phyloP scores from a whole-genome alignment of 2,113 vertebrate species.

The Gorsachius goisagi region DNA sequence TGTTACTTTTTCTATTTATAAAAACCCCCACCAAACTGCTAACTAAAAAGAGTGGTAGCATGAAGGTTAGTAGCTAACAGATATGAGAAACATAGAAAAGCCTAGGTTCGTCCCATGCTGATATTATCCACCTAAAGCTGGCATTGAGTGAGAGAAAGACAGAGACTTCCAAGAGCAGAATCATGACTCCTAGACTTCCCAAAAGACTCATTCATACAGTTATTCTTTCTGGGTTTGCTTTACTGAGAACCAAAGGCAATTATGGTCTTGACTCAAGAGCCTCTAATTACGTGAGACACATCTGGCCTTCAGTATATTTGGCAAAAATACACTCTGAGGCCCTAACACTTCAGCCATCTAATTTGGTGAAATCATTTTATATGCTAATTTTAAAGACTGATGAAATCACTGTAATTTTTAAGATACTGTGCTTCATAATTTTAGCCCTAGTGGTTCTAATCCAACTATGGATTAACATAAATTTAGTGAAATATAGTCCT shows the following conservation, averaged over 20 bases:
- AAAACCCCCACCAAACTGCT: rapidly evolving
- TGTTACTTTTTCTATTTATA: neutral
- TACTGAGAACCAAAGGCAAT: neutral
- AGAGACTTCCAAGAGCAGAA: neutral
- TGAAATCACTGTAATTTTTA: neutral
- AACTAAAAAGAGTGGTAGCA: neutral
- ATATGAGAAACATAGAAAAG: neutral
- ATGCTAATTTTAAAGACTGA: neutral
- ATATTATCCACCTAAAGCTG: neutral
- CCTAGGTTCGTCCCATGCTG: neutral
- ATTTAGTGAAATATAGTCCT: neutral
- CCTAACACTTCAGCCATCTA: neutral
- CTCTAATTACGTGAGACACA: neutral
- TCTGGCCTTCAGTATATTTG: neutral
- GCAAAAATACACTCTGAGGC: neutral
- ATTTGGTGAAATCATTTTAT: neutral
- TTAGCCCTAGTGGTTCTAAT: neutral
- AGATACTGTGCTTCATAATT: neutral
- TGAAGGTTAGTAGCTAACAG: neutral
- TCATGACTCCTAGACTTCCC: neutral
- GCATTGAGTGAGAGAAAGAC: neutral
- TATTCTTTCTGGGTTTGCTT: neutral
- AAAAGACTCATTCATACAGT: neutral
- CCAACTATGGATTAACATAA: neutral
- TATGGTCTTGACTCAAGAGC: neutral